Conservation (phyloP, 35 echinoderm and acorn worm species). For the Diadema setosum region DNA sequence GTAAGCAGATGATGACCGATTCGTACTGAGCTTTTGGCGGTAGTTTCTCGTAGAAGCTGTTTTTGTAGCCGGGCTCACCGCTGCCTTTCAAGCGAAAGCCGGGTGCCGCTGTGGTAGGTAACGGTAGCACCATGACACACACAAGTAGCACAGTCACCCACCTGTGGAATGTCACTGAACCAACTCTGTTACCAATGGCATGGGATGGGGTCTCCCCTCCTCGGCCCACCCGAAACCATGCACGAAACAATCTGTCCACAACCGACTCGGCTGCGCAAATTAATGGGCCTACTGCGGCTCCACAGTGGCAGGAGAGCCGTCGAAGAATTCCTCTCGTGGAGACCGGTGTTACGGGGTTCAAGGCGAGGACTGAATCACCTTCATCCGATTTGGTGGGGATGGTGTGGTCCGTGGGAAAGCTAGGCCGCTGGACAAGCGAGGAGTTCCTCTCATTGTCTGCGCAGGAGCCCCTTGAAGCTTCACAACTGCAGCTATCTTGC, state of each 20-base stretch:
- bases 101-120: not conserved
- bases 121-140: not conserved
- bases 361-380: no score
- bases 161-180: slow-evolving; percentile 7
- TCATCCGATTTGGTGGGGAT: no score
- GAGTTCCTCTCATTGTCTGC: no score
- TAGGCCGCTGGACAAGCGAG: no score
- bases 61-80: not conserved
- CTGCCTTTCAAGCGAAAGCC: not conserved
- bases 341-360: not conserved
- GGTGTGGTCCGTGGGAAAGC: no score
- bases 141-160: not conserved
- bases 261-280: not conserved
- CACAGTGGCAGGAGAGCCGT: not conserved
- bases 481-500: no score
- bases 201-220: not conserved
- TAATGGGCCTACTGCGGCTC: not conserved
- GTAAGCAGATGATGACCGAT: slow-evolving; percentile 75
- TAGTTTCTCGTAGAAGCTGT: not conserved
- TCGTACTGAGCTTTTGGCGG: not conserved
- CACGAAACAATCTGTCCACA: not conserved
- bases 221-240: not conserved
- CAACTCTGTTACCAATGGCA: not conserved
- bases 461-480: no score
- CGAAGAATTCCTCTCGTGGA: not conserved